Conservation (phyloP, 2,888 invertebrate species). For the Eilema caniola region DNA sequence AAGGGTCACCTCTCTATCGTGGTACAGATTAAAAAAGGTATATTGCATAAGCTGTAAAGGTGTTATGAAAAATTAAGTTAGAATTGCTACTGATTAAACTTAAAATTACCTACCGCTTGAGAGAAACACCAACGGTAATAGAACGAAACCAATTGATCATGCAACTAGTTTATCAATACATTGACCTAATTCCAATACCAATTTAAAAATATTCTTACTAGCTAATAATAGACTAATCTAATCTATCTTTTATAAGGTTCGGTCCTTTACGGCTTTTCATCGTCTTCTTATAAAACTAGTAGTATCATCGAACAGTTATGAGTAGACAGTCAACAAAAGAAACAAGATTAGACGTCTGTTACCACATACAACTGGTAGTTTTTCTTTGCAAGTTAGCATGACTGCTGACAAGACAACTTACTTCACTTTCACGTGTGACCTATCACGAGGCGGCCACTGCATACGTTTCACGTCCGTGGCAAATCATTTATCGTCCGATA, state of each 20-base stretch:
- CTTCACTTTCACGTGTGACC: constrained; percentile 75
- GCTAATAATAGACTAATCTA: neutral
- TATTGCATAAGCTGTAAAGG: too few relatives aligned
- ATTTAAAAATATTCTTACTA: neutral
- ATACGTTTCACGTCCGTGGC: constrained; percentile 49
- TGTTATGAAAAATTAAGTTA: too few relatives aligned
- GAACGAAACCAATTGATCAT: neutral
- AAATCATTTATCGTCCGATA: constrained; percentile 46
- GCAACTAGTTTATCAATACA: neutral
- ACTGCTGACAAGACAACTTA: constrained; percentile 40
- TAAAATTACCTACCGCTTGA: too few relatives aligned
- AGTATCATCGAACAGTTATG: neutral
- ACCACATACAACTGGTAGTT: neutral
- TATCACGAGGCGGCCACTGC: constrained; percentile 71
- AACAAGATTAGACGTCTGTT: neutral
- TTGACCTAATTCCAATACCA: neutral
- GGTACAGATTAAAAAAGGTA: neutral
- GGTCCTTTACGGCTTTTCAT: neutral
- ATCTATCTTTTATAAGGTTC: neutral
- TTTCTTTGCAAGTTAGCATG: constrained; percentile 39
- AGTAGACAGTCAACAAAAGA: neutral
- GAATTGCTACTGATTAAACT: too few relatives aligned
- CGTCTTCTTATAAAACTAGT: neutral
- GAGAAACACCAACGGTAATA: too few relatives aligned
- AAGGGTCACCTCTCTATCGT: neutral